phyloP scores from a whole-genome alignment of 2,797 vertebrate genomes.

The Hylomyscus alleni region DNA sequence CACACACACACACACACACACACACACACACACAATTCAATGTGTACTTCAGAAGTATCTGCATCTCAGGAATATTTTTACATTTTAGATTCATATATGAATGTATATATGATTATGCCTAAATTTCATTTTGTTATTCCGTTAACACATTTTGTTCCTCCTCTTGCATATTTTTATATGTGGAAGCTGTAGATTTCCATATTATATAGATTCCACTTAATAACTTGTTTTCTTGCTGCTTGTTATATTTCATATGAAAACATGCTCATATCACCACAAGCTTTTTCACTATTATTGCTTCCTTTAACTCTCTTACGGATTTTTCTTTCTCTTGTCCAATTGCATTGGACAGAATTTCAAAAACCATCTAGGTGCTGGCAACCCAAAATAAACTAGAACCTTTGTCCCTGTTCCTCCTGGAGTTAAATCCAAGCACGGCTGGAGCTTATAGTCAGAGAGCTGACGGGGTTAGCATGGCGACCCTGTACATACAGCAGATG shows the following conservation, averaged over 20 bases:
- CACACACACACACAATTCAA: not conserved
- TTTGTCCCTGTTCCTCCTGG: not conserved
- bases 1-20: no score
- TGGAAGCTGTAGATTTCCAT: not conserved
- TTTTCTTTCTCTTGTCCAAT: not conserved
- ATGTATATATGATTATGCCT: not conserved
- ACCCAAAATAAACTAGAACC: not conserved
- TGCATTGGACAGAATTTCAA: not conserved
- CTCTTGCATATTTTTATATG: not conserved
- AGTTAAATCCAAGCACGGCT: not conserved
- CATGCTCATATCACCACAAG: no score
- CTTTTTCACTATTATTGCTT: not conserved
- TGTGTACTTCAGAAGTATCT: not conserved
- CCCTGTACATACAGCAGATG: fast-evolving
- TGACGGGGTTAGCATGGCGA: fast-evolving
- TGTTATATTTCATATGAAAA: not conserved
- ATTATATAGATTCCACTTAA: not conserved
- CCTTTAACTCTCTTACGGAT: not conserved
- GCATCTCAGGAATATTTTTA: not conserved
- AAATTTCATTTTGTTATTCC: not conserved
- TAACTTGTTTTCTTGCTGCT: not conserved
- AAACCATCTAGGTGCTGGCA: no score
- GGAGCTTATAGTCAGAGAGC: not conserved
- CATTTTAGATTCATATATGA: not conserved
- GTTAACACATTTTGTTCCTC: not conserved